These are phyloP conservation scores for Pollimyrus isidori DNA, from an alignment of 2,113 vertebrate genomes.

Conservation along the genomic window DNA sequence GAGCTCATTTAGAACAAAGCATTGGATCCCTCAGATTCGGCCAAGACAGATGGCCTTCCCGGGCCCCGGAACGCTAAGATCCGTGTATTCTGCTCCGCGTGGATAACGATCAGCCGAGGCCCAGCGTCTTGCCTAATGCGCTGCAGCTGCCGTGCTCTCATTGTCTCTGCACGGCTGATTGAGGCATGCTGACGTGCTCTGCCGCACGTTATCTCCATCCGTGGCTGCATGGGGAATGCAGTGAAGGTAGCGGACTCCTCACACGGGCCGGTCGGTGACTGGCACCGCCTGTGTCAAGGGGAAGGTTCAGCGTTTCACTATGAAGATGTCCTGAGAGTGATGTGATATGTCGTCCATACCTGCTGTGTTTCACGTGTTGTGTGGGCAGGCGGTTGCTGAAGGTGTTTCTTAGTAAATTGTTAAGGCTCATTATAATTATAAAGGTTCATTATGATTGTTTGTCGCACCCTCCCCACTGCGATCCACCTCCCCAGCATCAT, in stretches of 20 bases:
- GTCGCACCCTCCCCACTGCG: background rate
- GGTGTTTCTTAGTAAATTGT: background rate
- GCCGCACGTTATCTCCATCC: background rate
- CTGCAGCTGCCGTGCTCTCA: background rate
- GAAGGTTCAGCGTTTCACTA: background rate
- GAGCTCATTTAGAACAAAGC: background rate
- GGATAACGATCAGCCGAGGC: background rate
- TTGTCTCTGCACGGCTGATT: background rate
- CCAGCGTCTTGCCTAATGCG: background rate
- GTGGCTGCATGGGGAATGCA: background rate
- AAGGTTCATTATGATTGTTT: background rate
- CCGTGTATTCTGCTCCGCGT: background rate
- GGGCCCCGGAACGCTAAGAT: background rate
- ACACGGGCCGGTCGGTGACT: background rate
- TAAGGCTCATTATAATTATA: background rate
- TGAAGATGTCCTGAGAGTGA: background rate
- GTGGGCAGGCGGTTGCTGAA: background rate
- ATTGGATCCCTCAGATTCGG: background rate
- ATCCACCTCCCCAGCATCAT: background rate
- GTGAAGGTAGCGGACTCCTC: background rate
- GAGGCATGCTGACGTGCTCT: background rate
- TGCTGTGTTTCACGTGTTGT: background rate
- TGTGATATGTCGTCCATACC: background rate
- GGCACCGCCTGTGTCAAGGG: background rate
- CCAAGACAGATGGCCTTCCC: background rate